A percentile compares a stretch with the other conserved stretches of the same genome.
Evolutionary conservation across 2,888 invertebrate species (phyloP).

Genomic region (Sympetrum striolatum): DNA sequence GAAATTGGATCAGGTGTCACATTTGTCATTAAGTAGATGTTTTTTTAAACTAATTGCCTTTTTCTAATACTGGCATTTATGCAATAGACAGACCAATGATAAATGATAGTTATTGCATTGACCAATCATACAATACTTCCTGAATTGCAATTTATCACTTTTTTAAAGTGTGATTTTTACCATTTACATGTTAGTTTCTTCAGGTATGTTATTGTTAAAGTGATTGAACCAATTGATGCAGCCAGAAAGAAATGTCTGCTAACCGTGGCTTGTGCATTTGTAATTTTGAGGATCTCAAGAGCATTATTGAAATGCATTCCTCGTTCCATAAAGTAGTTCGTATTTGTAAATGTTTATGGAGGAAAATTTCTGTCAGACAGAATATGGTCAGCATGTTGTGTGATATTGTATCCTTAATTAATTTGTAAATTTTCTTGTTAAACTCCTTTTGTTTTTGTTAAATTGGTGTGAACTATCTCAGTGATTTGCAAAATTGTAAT

Average conservation of each 20-base stretch:
- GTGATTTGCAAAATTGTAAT: not conserved
- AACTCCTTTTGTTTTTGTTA: constrained; percentile 24
- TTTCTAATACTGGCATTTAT: constrained; percentile 35
- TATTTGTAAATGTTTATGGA: constrained; percentile 10
- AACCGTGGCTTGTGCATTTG: not conserved
- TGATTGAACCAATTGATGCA: not conserved
- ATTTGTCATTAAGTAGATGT: not conserved
- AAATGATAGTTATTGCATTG: constrained; percentile 17
- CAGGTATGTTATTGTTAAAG: constrained; percentile 30
- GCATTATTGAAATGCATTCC: constrained; percentile 17
- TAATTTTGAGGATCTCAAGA: constrained; percentile 11
- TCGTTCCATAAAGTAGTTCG: constrained; percentile 20
- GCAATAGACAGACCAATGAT: constrained; percentile 38
- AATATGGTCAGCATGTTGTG: constrained; percentile 17
- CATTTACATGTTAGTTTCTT: constrained; percentile 41
- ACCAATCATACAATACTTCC: constrained; percentile 22
- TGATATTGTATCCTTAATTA: constrained; percentile 23
- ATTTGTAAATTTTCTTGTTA: constrained; percentile 18
- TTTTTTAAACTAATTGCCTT: constrained; percentile 18
- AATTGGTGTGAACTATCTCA: not conserved
- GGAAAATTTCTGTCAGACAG: constrained; percentile 34
- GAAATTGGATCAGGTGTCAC: not conserved
- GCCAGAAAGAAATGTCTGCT: not conserved
- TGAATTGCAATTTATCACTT: constrained; percentile 36
- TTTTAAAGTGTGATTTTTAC: constrained; percentile 44